A percentile compares a stretch with the other conserved stretches of the same genome.
These are phyloP conservation scores for Octodonta nipae DNA, from an alignment of 2,888 invertebrate genomes.

Conservation along the genomic window DNA sequence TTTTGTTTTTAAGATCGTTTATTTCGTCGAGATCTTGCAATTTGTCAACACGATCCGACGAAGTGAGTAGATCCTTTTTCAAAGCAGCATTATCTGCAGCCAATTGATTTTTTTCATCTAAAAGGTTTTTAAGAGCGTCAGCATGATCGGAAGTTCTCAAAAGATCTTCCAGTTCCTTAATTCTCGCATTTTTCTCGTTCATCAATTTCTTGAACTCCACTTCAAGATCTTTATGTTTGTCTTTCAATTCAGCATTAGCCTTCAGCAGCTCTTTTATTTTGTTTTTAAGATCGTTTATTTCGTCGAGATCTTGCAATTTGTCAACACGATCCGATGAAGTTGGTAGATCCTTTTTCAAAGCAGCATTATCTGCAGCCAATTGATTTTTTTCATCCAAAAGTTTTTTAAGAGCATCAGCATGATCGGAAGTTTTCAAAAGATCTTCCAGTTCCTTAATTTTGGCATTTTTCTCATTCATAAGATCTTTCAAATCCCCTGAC, in stretches of 20 bases:
- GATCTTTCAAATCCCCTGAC: slow-evolving; percentile 16
- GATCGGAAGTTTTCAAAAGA: slow-evolving; percentile 8
- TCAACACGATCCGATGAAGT: slow-evolving; percentile 12
- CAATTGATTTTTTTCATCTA: slow-evolving; percentile 11
- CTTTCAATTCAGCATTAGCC: slow-evolving; percentile 5
- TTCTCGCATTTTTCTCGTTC: slow-evolving; percentile 14
- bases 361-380: slow-evolving; percentile 14
- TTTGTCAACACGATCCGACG: slow-evolving; percentile 14
- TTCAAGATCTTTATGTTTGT: slow-evolving; percentile 12
- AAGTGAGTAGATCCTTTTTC: slow-evolving; percentile 12
- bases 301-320: slow-evolving; percentile 9
- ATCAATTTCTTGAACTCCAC: slow-evolving; percentile 16
- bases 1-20: too few relatives aligned
- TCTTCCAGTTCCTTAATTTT: slow-evolving; percentile 11
- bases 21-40: slow-evolving; percentile 4
- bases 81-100: slow-evolving; percentile 14
- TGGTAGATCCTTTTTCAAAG: slow-evolving; percentile 15
- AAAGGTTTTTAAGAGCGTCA: slow-evolving; percentile 8
- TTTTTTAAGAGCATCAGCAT: slow-evolving; percentile 8
- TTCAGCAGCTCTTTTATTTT: too few relatives aligned
- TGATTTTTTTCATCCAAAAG: slow-evolving; percentile 10
- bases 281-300: too few relatives aligned
- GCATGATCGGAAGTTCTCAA: too few relatives aligned
- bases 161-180: slow-evolving; percentile 11
- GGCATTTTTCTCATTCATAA: slow-evolving; percentile 15